Conservation (phyloP, 2,113 vertebrate genomes). For the Platichthys flesus region DNA sequence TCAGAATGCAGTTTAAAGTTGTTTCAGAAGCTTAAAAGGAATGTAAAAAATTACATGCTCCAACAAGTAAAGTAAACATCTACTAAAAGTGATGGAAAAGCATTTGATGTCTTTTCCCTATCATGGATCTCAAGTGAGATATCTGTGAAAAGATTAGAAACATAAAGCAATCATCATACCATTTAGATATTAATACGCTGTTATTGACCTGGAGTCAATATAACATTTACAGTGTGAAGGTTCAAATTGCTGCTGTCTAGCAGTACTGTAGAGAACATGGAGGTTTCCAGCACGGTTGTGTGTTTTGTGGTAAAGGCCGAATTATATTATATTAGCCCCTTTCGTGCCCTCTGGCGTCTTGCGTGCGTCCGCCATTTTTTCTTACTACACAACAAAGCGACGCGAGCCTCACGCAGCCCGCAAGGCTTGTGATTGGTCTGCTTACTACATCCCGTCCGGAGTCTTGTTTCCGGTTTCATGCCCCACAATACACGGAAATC, state of each 20-base stretch:
- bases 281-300: conserved; percentile 7
- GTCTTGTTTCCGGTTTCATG: too few relatives aligned
- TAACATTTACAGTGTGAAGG: not conserved
- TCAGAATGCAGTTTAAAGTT: not conserved
- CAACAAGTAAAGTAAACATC: not conserved
- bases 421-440: too few relatives aligned
- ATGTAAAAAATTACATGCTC: not conserved
- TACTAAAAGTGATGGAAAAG: not conserved
- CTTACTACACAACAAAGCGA: too few relatives aligned
- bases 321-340: too few relatives aligned
- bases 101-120: not conserved
- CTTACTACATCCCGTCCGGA: too few relatives aligned
- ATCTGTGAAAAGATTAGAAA: not conserved
- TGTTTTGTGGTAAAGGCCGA: conserved; percentile 1
- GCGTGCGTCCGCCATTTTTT: too few relatives aligned
- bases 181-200: not conserved
- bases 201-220: not conserved
- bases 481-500: too few relatives aligned
- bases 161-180: not conserved
- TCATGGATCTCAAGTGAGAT: not conserved
- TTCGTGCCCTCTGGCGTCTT: too few relatives aligned
- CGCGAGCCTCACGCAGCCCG: too few relatives aligned
- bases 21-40: not conserved
- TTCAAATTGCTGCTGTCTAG: not conserved
- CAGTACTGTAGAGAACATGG: not conserved